These are phyloP conservation scores for Heliconius ethilla DNA, from an alignment of 2,888 invertebrate species.

Conservation along the genomic window DNA sequence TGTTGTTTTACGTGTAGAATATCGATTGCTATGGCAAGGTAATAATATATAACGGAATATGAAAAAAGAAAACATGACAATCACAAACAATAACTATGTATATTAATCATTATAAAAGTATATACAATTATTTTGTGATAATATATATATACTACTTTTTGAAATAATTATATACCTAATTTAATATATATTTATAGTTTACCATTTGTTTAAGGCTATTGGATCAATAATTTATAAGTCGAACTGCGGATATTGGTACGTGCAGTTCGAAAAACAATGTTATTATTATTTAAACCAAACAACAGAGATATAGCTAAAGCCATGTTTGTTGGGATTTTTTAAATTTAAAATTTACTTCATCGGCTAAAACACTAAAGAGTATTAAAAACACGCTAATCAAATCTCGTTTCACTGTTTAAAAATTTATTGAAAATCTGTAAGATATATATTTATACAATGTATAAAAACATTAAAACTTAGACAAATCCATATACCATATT, in stretches of 20 bases:
- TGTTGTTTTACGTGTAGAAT: slow-evolving; percentile 20
- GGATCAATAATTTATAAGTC: background rate
- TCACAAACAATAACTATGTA: slow-evolving; percentile 19
- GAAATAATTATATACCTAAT: background rate
- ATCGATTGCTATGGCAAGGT: slow-evolving; percentile 12
- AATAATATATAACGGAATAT: slow-evolving; percentile 1
- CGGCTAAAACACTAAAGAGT: background rate
- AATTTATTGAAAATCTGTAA: no score
- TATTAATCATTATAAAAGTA: background rate
- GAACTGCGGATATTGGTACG: background rate
- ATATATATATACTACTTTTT: slow-evolving; percentile 1
- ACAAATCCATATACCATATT: background rate
- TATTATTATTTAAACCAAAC: no score
- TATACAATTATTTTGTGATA: background rate
- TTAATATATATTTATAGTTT: background rate
- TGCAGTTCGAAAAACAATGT: background rate
- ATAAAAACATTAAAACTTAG: background rate
- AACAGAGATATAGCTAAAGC: no score
- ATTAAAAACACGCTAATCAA: no score
- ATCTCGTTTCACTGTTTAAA: no score
- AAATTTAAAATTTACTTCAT: background rate
- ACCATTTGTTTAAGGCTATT: background rate
- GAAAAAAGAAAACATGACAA: slow-evolving; percentile 3
- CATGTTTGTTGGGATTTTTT: no score
- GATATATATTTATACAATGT: background rate